Evolutionary conservation across 2,113 vertebrate genomes (phyloP), one percentile per base, ranked within the genome.

Genomic region (Apistogramma diplotaenia): DNA sequence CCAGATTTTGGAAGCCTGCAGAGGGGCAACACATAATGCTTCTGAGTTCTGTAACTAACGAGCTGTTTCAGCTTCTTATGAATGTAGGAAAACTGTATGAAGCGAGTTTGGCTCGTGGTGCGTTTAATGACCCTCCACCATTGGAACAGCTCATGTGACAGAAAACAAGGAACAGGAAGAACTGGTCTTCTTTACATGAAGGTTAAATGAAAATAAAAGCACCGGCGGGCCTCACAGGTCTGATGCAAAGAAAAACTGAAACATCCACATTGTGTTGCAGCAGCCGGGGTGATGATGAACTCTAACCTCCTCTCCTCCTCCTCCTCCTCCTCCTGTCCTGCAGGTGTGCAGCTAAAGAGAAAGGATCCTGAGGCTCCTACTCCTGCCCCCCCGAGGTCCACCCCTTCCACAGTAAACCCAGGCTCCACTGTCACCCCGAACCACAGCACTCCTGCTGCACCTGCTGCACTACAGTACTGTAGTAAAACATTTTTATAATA

Each of bases 341-440:
- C 81, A 93, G 92, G 71, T 87, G 23, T 81, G 33, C 78, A 84
- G 79, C 27, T 27, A 91, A 93, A 78, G 10, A 89, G n/a, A 93
- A 93, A 79, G 90, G 90, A 67, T 91, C 79, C 29, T 93, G 84
- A 89, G 67, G 73, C 35, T 9, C 72, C 15, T n/a, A 59, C 46
- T 51, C 79, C 72, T 71, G 27, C 9, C 19, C 5, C 5, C 54
- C 73, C 29, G 73, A 37, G 16, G 54, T 70, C 35, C 70, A 31
- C 51, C n/a, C 57, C 59, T 77, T 77, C 37, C 75, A 78, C n/a
- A 37, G 8, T 54, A 49, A 59, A 40, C 43, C 12, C 40, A 10
- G 40, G 5, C 31, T 33, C 5, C 31, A 33, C 33, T 8, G 5
- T 49, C 40, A 49, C 62, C 27, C 23, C 18, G 62, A 49, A 19